phyloP scores from a whole-genome alignment of 2,888 invertebrate species.

The Atethmia centrago region DNA sequence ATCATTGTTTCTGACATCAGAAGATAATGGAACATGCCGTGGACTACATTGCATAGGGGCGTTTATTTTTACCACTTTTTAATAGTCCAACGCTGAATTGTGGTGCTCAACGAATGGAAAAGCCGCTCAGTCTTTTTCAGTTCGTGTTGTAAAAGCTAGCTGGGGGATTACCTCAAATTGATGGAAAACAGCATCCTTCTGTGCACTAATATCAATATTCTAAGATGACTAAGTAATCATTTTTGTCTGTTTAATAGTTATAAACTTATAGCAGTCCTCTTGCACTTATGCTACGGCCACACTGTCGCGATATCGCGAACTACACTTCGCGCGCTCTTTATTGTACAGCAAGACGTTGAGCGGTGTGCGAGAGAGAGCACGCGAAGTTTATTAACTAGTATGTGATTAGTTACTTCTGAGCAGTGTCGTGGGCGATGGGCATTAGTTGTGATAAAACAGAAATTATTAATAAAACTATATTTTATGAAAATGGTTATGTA shows the following conservation, averaged over 20 bases:
- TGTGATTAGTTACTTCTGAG: neutral
- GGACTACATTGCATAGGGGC: slow-evolving; percentile 1
- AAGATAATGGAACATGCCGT: slow-evolving; percentile 18
- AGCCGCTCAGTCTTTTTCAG: slow-evolving; percentile 14
- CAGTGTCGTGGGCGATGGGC: neutral
- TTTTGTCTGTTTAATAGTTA: neutral
- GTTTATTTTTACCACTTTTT: slow-evolving; percentile 22
- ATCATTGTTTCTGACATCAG: neutral
- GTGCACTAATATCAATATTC: slow-evolving; percentile 9
- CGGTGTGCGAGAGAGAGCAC: too few relatives aligned
- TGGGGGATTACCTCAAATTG: slow-evolving; percentile 23
- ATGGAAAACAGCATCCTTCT: slow-evolving; percentile 17
- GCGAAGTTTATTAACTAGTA: too few relatives aligned
- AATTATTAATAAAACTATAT: neutral
- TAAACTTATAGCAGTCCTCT: too few relatives aligned
- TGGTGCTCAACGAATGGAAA: slow-evolving; percentile 19
- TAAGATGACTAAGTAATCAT: slow-evolving; percentile 6
- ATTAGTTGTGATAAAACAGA: neutral
- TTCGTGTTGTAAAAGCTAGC: slow-evolving; percentile 27
- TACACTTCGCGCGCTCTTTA: too few relatives aligned
- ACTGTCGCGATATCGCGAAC: too few relatives aligned
- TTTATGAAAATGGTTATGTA: neutral
- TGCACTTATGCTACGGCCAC: too few relatives aligned
- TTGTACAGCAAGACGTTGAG: too few relatives aligned
- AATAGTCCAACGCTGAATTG: slow-evolving; percentile 10